Evolutionary conservation across 2,797 vertebrate genomes (phyloP), one percentile per base, ranked within the genome.

Genomic region (Synaphobranchus kaupii): DNA sequence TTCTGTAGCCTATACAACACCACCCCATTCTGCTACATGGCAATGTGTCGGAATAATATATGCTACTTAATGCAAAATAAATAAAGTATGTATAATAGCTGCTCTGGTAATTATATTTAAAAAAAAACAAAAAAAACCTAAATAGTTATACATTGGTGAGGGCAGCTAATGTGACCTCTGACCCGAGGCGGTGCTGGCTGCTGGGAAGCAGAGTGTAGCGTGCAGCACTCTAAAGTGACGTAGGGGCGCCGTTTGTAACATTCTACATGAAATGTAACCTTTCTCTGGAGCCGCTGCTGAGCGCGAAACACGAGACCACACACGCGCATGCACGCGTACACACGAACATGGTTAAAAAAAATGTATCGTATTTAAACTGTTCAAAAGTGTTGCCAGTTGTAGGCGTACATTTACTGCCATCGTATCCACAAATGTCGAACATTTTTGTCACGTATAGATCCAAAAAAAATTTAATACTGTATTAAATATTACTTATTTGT

Each of bases 121-220:
- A 66, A 87, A 34, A 34, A 63, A 86, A 15, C 54, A 54, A 47
- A 87, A 82, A 52, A 50, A 86, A 52, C 9, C 50, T 13, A 4
- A 20, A 17, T 17, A 22, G n/a, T 63, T 63, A 25, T 25, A 20
- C 58, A 63, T n/a, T 39, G 60, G 15, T 63, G 52, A 73, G 39
- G 20, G 25, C 86, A 68, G 81, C 81, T 47, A 28, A 78, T n/a
- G 66, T 84, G 87, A 87, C 68, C 87, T 87, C 52, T 87, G 84
- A 87, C 87, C 87, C n/a, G 68, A 44, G 83, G 83, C 87, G 71
- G 87, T 63, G 82, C 83, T 80, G 83, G 28, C 39, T 28, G 34
- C n/a, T 15, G 82, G 56, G 80, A 13, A 66, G 81, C 4, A 50
- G 50, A 71, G 83, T 71, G 81, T 15, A n/a, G 50, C 28, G 60